Conservation (phyloP, 2,888 invertebrate species). For the Scelioninae gen. 1 region DNA sequence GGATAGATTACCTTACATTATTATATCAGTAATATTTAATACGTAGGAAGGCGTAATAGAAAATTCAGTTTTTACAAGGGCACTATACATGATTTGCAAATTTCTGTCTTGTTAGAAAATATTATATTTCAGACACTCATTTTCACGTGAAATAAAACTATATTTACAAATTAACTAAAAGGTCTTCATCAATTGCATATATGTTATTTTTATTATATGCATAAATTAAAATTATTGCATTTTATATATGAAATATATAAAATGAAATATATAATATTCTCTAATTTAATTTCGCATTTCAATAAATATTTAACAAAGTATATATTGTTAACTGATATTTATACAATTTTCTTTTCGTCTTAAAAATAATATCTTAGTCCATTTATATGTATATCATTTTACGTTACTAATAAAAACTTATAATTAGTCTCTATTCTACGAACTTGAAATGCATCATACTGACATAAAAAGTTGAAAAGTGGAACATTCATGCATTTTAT, state of each 20-base stretch:
- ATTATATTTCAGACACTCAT: background rate
- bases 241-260: too few relatives aligned
- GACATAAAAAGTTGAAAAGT: conserved; percentile 30
- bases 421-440: conserved; percentile 33
- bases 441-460: background rate
- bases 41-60: background rate
- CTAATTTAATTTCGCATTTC: too few relatives aligned
- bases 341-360: too few relatives aligned
- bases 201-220: too few relatives aligned
- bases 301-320: too few relatives aligned
- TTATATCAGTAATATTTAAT: conserved; percentile 9
- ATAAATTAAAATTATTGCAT: too few relatives aligned
- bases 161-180: background rate
- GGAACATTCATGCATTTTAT: conserved; percentile 41
- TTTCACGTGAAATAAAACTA: background rate
- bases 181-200: too few relatives aligned
- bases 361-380: too few relatives aligned
- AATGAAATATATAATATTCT: too few relatives aligned
- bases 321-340: too few relatives aligned
- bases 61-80: conserved; percentile 6
- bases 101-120: conserved; percentile 4
- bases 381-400: too few relatives aligned
- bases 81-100: conserved; percentile 11
- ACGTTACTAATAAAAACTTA: conserved; percentile 3
- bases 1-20: conserved; percentile 9